Base-by-base conservation (phyloP, 2,113 vertebrate genomes). In the Furnarius figulus region DNA sequence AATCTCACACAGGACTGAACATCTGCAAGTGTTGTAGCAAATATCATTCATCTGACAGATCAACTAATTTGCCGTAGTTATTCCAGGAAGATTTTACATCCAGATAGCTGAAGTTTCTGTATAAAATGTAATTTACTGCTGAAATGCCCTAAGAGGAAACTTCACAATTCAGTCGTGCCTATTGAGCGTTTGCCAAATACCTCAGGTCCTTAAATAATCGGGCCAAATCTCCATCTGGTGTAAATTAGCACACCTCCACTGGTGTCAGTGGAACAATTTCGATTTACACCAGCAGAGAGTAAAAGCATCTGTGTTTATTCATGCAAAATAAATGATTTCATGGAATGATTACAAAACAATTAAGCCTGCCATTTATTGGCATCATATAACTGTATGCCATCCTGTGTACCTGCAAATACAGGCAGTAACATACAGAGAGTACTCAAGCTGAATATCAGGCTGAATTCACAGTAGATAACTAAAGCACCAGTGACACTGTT, bases 81-180 rank as follows among this genome's bases (percentile, higher is more conserved):
- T 92, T 89, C 95, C 80, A 94, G 94, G 87, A 98, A 97, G 87
- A 93, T 93, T 97, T 97, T 95, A 90, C 90, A 98, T 89, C 78
- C 85, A 97, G 86, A 87, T 94, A 97, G 88, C 70, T 94, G 75
- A 91, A 96, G 66, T 96, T 96, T 92, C 73, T 90, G 40, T 75
- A 94, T 89, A 89, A 88, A 97, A 97, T 61, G 66, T 63, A 97
- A 77, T 97, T 98, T 97, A 95, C 63, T 91, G 73, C 80, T 35
- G 33, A 95, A 95, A 93, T 93, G 44, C 73, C 96, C 88, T 95
- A 42, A 79, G 94, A 97, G 89, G 68, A 94, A 96, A 87, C 55
- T 91, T 93, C 75, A 85, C 85, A 79, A 87, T 93, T 97, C 92
- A 62, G 72, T 42, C 3, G 49, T 91, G 78, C 56, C 66, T 95